Evolutionary conservation across 2,797 vertebrate genomes (phyloP).

Genomic region (Pteropus rufus): DNA sequence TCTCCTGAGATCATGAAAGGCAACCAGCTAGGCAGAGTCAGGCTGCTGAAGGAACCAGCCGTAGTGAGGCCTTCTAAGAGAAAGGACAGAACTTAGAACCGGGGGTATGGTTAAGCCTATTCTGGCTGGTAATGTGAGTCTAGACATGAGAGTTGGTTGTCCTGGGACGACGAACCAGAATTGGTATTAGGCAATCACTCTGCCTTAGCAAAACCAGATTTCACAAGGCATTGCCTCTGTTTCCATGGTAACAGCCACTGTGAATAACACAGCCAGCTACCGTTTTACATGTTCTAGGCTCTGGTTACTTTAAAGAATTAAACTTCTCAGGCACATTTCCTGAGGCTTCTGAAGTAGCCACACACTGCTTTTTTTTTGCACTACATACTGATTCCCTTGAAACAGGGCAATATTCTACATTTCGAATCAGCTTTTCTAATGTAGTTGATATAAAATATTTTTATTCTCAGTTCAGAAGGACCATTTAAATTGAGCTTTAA

Average conservation of each 20-base stretch:
- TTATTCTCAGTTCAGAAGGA: conserved; percentile 34
- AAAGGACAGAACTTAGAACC: background rate
- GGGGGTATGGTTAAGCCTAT: background rate
- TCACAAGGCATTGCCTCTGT: background rate
- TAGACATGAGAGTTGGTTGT: background rate
- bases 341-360: background rate
- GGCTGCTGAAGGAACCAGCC: background rate
- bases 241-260: background rate
- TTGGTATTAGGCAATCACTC: background rate
- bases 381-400: background rate
- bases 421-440: conserved; percentile 34
- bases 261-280: conserved; percentile 20
- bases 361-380: background rate
- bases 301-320: conserved; percentile 40
- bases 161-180: background rate
- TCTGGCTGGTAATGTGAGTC: background rate
- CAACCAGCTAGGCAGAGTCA: background rate
- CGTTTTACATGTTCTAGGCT: background rate
- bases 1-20: background rate
- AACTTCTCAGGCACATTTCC: conserved; percentile 24
- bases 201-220: background rate
- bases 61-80: background rate
- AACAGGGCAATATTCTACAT: conserved; percentile 26
- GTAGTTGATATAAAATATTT: conserved; percentile 19
- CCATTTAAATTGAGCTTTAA: conserved; percentile 16